Base-by-base conservation (phyloP, 2,888 invertebrate species). In the Dryomyza anilis region DNA sequence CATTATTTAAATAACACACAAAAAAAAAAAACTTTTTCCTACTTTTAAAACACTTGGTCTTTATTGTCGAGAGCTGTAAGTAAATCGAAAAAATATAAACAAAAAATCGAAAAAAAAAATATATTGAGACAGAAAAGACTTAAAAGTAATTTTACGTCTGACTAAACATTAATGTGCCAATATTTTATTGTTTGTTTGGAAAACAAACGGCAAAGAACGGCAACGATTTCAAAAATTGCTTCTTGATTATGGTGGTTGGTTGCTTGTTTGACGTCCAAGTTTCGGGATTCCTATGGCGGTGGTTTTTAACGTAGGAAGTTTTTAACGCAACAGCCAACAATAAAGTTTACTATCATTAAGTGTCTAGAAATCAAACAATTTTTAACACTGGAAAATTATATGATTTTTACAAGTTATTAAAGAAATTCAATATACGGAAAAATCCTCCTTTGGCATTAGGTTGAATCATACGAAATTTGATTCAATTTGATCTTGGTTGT, bases 141-240 rank as follows among this genome's bases (percentile, higher is more conserved):
- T 77, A 78, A 81, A 82, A 82, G 81, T 81, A 82, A 82, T 82
- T 82, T 82, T 81, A 81, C 82, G 81, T 81, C 81, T 82, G 81
- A 82, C 82, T 82, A 82, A 82, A 81, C 82, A 81, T 81, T 82
- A 82, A 82, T 82, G 81, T 81, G 79, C 81, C 81, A 81, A 82
- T 82, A 82, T 81, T 81, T 81, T 81, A 81, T 81, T 81, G 81
- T 81, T 81, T 81, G 80, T 78, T 78, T 78, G 75, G 64, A 72
- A 71, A 72, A 69, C 70, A 71, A 73, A 71, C 68, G 69, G 58
- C 69, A 71, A 72, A 71, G 68, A 71, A 69, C 64, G 59, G 25
- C 68, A 67, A 59, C 56, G 61, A 55, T 67, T 66, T 53, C 60
- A 63, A 63, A 72, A 71, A 69, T 70, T 70, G 69, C 55, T 70